Percentiles rank a stretch among this genome's conserved stretches.
Conservation (phyloP, 2,113 vertebrate genomes). For the Thinocorus orbignyianus region DNA sequence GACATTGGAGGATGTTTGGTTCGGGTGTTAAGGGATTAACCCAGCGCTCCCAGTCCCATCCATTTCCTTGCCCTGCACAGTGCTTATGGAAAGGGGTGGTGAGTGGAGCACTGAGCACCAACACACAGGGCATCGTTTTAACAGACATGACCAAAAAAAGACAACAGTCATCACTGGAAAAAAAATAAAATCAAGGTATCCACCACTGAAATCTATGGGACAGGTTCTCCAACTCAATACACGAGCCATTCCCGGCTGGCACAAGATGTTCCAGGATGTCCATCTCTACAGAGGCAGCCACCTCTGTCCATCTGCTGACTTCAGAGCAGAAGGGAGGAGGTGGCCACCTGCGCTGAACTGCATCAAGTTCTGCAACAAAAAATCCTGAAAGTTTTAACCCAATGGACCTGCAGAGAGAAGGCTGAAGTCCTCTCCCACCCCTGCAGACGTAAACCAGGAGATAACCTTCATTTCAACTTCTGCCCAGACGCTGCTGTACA, state of each 20-base stretch:
- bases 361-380: background rate
- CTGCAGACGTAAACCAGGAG: background rate
- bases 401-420: background rate
- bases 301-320: background rate
- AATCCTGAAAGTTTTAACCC: background rate
- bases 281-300: accelerated
- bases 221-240: background rate
- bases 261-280: background rate
- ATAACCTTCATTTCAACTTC: background rate
- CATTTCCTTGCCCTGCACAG: accelerated
- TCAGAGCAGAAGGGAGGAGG: background rate
- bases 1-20: background rate
- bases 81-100: background rate
- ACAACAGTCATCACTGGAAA: background rate
- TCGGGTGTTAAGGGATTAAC: background rate
- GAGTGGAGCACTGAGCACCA: background rate
- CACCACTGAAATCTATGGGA: accelerated
- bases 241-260: background rate
- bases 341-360: background rate
- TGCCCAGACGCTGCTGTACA: background rate
- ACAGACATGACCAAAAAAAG: background rate
- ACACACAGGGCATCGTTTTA: background rate
- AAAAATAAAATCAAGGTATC: background rate
- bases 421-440: background rate
- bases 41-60: accelerated